Conservation (phyloP, 2,888 invertebrate species). For the Galerucella calmariensis region DNA sequence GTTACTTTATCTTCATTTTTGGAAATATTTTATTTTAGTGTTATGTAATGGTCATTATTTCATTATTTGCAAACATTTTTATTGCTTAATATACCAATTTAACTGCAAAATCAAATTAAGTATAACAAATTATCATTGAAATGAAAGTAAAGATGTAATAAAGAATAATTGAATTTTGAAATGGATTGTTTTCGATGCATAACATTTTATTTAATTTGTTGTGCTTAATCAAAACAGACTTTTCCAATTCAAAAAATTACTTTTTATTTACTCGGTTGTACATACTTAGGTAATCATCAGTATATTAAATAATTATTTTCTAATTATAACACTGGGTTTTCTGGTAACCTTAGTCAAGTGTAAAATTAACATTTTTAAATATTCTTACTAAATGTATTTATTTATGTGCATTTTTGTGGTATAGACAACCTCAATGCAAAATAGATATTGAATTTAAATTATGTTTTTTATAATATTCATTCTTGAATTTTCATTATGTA, state of each 20-base stretch:
- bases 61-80: background rate
- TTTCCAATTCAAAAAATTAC: background rate
- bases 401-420: no score
- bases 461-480: no score
- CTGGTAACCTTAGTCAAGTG: background rate
- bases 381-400: background rate
- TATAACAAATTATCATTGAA: slow-evolving; percentile 2
- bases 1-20: no score
- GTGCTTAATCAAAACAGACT: background rate
- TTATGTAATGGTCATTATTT: background rate
- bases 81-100: background rate
- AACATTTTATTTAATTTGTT: background rate
- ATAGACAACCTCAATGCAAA: no score
- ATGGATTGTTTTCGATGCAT: background rate
- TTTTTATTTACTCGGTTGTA: background rate
- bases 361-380: background rate
- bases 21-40: background rate
- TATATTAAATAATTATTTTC: background rate
- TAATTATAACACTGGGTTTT: background rate
- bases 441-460: no score
- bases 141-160: slow-evolving; percentile 1
- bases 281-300: background rate
- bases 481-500: no score
- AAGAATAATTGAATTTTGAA: background rate
- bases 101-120: background rate